phyloP scores from a whole-genome alignment of 2,113 vertebrate species.

The Seriola rivoliana region DNA sequence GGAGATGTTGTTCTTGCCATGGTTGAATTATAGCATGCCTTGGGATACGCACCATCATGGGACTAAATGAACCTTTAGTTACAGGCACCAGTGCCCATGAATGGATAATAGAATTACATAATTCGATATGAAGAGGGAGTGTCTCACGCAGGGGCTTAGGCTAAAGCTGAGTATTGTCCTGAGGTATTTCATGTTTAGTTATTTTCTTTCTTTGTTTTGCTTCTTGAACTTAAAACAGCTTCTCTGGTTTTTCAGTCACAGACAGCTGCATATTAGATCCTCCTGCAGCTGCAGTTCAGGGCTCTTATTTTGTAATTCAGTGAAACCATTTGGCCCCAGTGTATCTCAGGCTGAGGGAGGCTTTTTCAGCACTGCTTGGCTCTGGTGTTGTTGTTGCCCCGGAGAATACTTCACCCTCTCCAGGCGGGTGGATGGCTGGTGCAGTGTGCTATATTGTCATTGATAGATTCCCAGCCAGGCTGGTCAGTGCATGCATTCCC shows the following conservation, averaged over 20 bases:
- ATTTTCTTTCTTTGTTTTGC: constrained; percentile 37
- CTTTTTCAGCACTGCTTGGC: constrained; percentile 48
- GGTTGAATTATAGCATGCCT: constrained; percentile 65
- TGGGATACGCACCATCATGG: constrained; percentile 65
- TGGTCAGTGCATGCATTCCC: constrained; percentile 62
- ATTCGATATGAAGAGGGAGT: constrained; percentile 54
- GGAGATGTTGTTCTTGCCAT: constrained; percentile 69
- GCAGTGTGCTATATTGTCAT: constrained; percentile 70
- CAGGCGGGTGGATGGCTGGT: constrained; percentile 39
- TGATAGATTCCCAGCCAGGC: constrained; percentile 76
- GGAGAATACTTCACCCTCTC: constrained; percentile 61
- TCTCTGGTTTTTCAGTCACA: constrained; percentile 14
- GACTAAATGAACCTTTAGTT: constrained; percentile 71
- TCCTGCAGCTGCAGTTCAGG: constrained; percentile 1
- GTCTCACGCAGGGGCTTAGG: constrained; percentile 63
- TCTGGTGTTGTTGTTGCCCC: constrained; percentile 51
- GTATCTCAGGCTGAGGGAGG: constrained; percentile 19
- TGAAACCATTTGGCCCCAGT: constrained; percentile 10
- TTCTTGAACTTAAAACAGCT: neutral
- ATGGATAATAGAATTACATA: constrained; percentile 71
- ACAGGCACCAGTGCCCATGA: constrained; percentile 74
- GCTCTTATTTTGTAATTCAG: constrained; percentile 17
- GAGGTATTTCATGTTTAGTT: constrained; percentile 58
- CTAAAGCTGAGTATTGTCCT: constrained; percentile 66
- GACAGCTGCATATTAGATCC: neutral